Conservation (phyloP, 2,797 vertebrate species). For the Apogon talboti region DNA sequence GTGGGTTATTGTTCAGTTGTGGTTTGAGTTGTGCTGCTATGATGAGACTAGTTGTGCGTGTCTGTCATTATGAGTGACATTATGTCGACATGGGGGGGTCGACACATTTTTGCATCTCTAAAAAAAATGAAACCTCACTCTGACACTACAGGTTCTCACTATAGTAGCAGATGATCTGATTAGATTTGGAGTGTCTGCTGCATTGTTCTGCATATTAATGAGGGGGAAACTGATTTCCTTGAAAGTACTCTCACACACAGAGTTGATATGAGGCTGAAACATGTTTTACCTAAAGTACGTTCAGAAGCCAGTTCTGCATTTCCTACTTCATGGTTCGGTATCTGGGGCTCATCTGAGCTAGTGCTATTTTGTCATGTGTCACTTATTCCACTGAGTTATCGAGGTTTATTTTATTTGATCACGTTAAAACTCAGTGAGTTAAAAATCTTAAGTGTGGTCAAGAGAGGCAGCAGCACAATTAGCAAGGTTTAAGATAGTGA, state of each 20-base stretch:
- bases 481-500: too few species aligned
- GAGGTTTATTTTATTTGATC: not conserved
- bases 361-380: not conserved
- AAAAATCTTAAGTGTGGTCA: too few species aligned
- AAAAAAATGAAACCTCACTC: slow-evolving; percentile 36
- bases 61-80: slow-evolving; percentile 9
- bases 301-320: not conserved
- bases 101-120: slow-evolving; percentile 23
- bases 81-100: slow-evolving; percentile 24
- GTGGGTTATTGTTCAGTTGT: too few species aligned
- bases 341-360: slow-evolving; percentile 1
- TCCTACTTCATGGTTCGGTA: not conserved
- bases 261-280: not conserved
- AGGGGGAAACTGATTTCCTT: slow-evolving; percentile 33
- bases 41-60: slow-evolving; percentile 15
- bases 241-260: slow-evolving; percentile 23
- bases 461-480: too few species aligned
- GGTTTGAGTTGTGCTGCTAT: too few species aligned
- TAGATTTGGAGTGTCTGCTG: slow-evolving; percentile 47
- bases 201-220: slow-evolving; percentile 66
- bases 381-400: not conserved
- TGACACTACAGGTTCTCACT: slow-evolving; percentile 29
- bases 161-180: slow-evolving; percentile 52
- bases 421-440: too few species aligned
- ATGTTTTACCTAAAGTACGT: too few species aligned